phyloP scores from a whole-genome alignment of 2,888 invertebrate species.

The Pollenia amentaria region DNA sequence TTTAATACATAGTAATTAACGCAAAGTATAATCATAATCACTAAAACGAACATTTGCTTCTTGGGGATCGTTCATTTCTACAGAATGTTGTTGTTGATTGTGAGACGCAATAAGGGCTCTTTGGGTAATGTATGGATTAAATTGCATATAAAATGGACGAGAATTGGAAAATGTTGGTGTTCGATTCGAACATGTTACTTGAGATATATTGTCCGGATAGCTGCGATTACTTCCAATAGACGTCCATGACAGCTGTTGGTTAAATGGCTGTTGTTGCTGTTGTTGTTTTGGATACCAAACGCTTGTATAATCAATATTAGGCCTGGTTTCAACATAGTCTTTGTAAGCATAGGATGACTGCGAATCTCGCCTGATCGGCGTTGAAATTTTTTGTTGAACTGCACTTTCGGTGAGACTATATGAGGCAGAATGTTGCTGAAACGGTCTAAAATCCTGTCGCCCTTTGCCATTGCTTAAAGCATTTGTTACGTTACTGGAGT shows the following conservation, averaged over 20 bases:
- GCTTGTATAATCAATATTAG: slow-evolving; percentile 77
- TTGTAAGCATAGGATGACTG: slow-evolving; percentile 66
- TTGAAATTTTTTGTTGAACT: slow-evolving; percentile 40
- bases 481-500: slow-evolving; percentile 73
- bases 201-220: slow-evolving; percentile 69
- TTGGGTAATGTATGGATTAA: slow-evolving; percentile 75
- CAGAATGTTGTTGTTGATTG: slow-evolving; percentile 61
- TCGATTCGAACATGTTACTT: slow-evolving; percentile 74
- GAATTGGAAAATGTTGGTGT: slow-evolving; percentile 78
- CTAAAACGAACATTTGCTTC: slow-evolving; percentile 70
- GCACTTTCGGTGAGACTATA: slow-evolving; percentile 33
- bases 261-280: slow-evolving; percentile 64
- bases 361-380: slow-evolving; percentile 73
- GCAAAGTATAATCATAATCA: slow-evolving; percentile 75
- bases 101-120: slow-evolving; percentile 79
- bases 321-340: slow-evolving; percentile 67
- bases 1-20: slow-evolving; percentile 42
- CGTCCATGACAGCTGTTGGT: slow-evolving; percentile 58
- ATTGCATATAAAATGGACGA: slow-evolving; percentile 74
- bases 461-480: slow-evolving; percentile 66
- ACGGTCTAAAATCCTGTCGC: slow-evolving; percentile 40
- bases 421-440: slow-evolving; percentile 14
- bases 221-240: slow-evolving; percentile 65
- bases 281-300: slow-evolving; percentile 78
- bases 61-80: slow-evolving; percentile 72